Conservation (phyloP, 2,797 vertebrate species). For the Euthynnus affinis region DNA sequence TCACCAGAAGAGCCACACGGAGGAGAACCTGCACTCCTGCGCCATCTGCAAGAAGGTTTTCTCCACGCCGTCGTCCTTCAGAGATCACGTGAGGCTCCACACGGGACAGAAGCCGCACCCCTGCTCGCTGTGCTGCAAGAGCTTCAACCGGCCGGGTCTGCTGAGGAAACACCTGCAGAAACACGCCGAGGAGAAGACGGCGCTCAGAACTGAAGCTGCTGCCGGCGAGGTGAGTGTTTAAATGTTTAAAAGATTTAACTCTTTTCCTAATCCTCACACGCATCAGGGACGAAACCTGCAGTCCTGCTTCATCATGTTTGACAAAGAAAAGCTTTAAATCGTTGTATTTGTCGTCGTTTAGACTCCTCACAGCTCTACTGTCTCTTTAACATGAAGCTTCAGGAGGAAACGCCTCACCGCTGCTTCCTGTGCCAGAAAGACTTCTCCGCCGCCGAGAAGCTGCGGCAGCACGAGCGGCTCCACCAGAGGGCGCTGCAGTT, state of each 20-base stretch:
- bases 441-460: conserved; percentile 31
- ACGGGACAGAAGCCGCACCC: conserved; percentile 60
- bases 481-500: conserved; percentile 43
- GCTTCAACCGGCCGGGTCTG: conserved; percentile 73
- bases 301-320: too few species aligned
- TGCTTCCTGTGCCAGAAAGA: conserved; percentile 46
- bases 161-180: conserved; percentile 69
- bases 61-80: conserved; percentile 63
- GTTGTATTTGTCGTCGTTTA: too few species aligned
- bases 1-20: conserved; percentile 56
- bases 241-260: not conserved
- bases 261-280: too few species aligned
- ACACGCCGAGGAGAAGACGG: not conserved
- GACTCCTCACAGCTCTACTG: too few species aligned
- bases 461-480: conserved; percentile 49
- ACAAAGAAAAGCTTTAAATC: too few species aligned
- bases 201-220: not conserved
- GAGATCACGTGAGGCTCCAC: conserved; percentile 69
- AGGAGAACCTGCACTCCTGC: conserved; percentile 51
- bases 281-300: too few species aligned
- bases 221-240: not conserved
- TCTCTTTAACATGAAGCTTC: too few species aligned
- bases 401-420: conserved; percentile 18
- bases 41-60: conserved; percentile 61
- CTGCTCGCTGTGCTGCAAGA: conserved; percentile 64